Percentiles rank a stretch among this genome's conserved stretches.
Evolutionary conservation across 2,888 invertebrate genomes (phyloP).

Genomic region (Lathronympha strigana): DNA sequence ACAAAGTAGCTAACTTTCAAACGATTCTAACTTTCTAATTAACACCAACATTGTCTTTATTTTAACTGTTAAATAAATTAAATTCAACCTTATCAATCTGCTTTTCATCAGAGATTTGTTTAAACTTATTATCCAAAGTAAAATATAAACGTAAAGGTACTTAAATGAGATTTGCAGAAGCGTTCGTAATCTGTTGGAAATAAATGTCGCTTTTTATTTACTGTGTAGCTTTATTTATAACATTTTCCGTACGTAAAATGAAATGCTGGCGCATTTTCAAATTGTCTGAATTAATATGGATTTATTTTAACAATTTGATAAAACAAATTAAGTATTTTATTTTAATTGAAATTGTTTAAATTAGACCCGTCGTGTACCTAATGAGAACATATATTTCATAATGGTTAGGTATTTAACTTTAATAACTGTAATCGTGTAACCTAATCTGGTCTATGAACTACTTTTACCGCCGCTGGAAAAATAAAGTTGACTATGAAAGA

Average conservation of each 20-base stretch:
- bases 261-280: not conserved
- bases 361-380: not conserved
- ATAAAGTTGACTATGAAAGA: too few species aligned
- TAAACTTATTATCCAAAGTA: slow-evolving; percentile 9
- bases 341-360: not conserved
- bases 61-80: slow-evolving; percentile 20
- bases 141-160: slow-evolving; percentile 3
- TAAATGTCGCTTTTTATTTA: slow-evolving; percentile 10
- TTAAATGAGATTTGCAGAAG: not conserved
- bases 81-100: slow-evolving; percentile 7
- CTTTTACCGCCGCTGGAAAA: too few species aligned
- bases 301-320: not conserved
- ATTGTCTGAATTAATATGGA: not conserved
- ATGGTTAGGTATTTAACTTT: too few species aligned
- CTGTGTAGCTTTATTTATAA: not conserved
- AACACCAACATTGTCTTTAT: slow-evolving; percentile 29
- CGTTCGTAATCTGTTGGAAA: slow-evolving; percentile 8
- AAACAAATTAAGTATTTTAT: not conserved
- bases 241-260: not conserved
- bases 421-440: too few species aligned
- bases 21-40: slow-evolving; percentile 37
- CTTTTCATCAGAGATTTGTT: not conserved
- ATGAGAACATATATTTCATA: too few species aligned
- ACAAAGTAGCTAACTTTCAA: slow-evolving; percentile 36
- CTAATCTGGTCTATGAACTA: too few species aligned